Evolutionary conservation across 2,888 invertebrate species (phyloP).

Genomic region (Cryptophagus acutangulus): DNA sequence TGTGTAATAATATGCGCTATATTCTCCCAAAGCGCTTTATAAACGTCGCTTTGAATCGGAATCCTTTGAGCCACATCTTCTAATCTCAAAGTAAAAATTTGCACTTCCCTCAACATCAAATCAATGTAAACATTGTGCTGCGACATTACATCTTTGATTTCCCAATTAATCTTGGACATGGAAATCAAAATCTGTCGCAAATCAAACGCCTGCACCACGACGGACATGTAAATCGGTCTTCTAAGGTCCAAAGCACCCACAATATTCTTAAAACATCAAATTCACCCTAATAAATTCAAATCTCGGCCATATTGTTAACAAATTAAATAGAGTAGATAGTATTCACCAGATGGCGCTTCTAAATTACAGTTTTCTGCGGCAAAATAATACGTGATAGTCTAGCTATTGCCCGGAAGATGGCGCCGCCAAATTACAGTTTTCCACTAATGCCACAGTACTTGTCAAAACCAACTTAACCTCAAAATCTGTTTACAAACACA

Average conservation of each 20-base stretch:
- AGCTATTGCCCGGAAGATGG: no score
- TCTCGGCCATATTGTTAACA: slow-evolving; percentile 6
- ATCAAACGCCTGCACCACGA: slow-evolving; percentile 75
- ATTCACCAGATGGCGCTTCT: no score
- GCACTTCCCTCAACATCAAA: slow-evolving; percentile 64
- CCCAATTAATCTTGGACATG: slow-evolving; percentile 95
- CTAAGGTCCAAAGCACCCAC: slow-evolving; percentile 69
- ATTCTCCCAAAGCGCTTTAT: slow-evolving; percentile 78
- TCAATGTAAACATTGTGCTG: slow-evolving; percentile 90
- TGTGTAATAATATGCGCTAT: slow-evolving; percentile 81
- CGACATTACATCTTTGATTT: slow-evolving; percentile 90
- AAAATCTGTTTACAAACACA: slow-evolving; percentile 10
- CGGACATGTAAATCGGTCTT: slow-evolving; percentile 81
- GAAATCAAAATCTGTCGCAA: slow-evolving; percentile 67
- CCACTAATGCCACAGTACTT: no score
- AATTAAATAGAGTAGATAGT: no score
- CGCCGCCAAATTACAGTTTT: no score
- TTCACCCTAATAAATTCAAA: slow-evolving; percentile 5
- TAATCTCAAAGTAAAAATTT: slow-evolving; percentile 72
- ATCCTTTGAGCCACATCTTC: slow-evolving; percentile 68
- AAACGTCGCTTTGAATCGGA: slow-evolving; percentile 65
- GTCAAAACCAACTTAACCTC: slow-evolving; percentile 12
- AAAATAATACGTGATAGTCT: no score
- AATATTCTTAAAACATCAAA: slow-evolving; percentile 54
- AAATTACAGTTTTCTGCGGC: no score